A percentile compares a stretch with the other conserved stretches of the same genome.
phyloP scores from a whole-genome alignment of 2,797 vertebrate species.

The Threskiornis aethiopicus region DNA sequence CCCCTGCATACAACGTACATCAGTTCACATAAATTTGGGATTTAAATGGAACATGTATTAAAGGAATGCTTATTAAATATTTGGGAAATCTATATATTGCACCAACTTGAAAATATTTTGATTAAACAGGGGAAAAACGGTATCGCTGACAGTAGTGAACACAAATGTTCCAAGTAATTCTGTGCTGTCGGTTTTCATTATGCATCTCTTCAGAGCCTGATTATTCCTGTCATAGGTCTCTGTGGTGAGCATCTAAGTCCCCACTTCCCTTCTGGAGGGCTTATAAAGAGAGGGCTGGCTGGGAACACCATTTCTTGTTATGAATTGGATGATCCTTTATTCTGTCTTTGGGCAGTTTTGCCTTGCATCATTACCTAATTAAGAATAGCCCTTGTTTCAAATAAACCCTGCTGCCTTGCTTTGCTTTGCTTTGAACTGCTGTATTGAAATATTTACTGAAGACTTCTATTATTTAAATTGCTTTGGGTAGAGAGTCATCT shows the following conservation, averaged over 20 bases:
- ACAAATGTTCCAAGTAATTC: not conserved
- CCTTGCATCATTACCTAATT: not conserved
- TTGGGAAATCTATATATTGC: not conserved
- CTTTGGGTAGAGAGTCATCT: not conserved
- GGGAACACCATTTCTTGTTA: not conserved
- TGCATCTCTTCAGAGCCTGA: not conserved
- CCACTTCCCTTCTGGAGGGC: not conserved
- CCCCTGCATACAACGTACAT: not conserved
- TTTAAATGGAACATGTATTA: not conserved
- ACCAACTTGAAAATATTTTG: not conserved
- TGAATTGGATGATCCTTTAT: not conserved
- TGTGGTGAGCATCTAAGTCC: not conserved
- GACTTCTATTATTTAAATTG: not conserved
- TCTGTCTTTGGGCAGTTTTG: not conserved
- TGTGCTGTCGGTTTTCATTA: not conserved
- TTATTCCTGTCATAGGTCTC: not conserved
- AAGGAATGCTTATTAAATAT: not conserved
- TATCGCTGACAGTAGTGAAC: not conserved
- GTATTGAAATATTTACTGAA: not conserved
- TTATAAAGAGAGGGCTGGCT: not conserved
- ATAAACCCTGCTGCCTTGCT: not conserved
- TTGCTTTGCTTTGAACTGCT: not conserved
- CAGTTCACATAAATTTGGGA: not conserved
- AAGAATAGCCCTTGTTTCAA: not conserved
- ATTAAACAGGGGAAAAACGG: not conserved